phyloP scores from a whole-genome alignment of 1,140 invertebrate genomes.

The Leptonema lineaticorne region DNA sequence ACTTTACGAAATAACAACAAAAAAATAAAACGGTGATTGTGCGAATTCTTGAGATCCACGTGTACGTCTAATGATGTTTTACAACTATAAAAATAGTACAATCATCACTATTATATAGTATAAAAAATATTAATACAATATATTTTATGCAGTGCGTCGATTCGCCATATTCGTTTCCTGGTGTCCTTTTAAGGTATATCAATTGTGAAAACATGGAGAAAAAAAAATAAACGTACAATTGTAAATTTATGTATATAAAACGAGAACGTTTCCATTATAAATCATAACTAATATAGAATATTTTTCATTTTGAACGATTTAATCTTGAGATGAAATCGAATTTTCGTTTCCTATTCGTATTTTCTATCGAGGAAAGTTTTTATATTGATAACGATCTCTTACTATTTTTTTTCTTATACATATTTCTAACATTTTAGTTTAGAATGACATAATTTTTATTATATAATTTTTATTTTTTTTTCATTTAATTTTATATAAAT shows the following conservation, averaged over 20 bases:
- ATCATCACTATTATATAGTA: too few species aligned
- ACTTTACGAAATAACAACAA: neutral
- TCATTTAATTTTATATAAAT: too few species aligned
- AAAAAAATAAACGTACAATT: too few species aligned
- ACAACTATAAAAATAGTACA: neutral
- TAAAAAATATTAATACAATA: neutral
- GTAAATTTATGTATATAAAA: neutral
- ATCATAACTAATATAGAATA: constrained; percentile 1
- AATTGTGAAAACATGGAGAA: neutral
- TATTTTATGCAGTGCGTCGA: neutral
- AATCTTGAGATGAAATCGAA: neutral
- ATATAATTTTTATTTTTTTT: too few species aligned
- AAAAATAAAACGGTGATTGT: constrained; percentile 1
- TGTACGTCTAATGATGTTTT: neutral
- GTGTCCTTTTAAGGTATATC: constrained; percentile 2
- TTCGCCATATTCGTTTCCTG: too few species aligned
- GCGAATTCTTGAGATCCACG: constrained; percentile 1
- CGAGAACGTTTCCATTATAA: neutral
- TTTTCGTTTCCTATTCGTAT: constrained; percentile 3
- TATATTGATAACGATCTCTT: neutral
- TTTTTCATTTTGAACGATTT: neutral
- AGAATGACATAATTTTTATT: too few species aligned
- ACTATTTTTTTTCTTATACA: too few species aligned
- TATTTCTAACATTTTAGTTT: too few species aligned
- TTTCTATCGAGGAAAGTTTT: neutral